Evolutionary conservation across 2,888 invertebrate species (phyloP), one percentile per base, ranked within the genome.

Genomic region (Himalopsyche anomala): DNA sequence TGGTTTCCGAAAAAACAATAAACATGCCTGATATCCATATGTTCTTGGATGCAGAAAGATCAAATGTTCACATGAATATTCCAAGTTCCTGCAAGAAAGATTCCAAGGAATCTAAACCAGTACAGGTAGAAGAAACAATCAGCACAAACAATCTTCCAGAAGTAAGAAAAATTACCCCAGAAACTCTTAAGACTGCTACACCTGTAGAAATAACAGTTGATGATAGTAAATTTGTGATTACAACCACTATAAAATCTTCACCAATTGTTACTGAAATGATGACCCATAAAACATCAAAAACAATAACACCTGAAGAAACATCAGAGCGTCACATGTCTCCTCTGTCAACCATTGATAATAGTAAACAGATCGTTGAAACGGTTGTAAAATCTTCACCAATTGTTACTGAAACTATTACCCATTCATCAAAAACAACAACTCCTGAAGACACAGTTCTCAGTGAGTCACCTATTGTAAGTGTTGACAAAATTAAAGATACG

Each of bases 391-490:
- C 85, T 84, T 82, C 79, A 17, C 81, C 83, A 69, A 80, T 86
- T 54, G 87, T 88, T 80, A 86, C 89, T 87, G 89, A 89, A 51
- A 40, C 79, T 87, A 83, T 85, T 83, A 51, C 89, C 90, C 90
- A 90, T 90, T 90, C 84, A 88, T 51, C 51, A 51, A 51, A 15
- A 51, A 51, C 51, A 8, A 45, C 45, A 51, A 51, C 51, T 15
- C 89, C 89, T 89, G 89, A 90, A 89, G 89, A 89, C 45, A 45
- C 8, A 45, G 45, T 45, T 45, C 9, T 45, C 45, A 45, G 45
- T 11, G 45, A 2, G 45, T 45, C 45, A 9, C 45, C 15, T 51
- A 3, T 12, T 15, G 51, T 15, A 15, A 51, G 15, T 15, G 51
- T 51, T 51, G 51, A 51, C 51, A 51, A 51, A 51, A 15, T 4